A percentile compares a stretch with the other conserved stretches of the same genome.
Conservation (phyloP, 2,797 vertebrate genomes). For the Eidolon dupreanum region DNA sequence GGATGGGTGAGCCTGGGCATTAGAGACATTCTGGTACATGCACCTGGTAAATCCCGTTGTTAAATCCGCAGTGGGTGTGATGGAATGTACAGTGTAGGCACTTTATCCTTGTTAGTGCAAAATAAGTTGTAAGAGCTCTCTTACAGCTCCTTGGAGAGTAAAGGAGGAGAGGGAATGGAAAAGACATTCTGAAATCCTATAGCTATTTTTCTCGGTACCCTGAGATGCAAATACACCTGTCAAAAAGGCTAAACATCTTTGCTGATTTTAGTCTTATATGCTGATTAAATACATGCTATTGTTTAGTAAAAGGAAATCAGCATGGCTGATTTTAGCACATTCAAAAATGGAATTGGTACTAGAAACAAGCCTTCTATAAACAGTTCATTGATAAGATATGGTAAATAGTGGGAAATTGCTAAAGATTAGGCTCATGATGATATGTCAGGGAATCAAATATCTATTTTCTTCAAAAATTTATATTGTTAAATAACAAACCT, state of each 20-base stretch:
- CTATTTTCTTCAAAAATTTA: neutral
- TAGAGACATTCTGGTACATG: slow-evolving; percentile 61
- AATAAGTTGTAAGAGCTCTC: slow-evolving; percentile 66
- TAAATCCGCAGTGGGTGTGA: slow-evolving; percentile 60
- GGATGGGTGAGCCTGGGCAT: slow-evolving; percentile 76
- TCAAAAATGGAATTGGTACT: slow-evolving; percentile 73
- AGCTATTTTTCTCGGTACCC: neutral
- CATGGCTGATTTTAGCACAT: slow-evolving; percentile 68
- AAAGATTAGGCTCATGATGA: neutral
- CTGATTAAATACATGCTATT: slow-evolving; percentile 71
- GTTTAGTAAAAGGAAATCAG: slow-evolving; percentile 72
- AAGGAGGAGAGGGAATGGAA: slow-evolving; percentile 52
- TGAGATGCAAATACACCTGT: slow-evolving; percentile 65
- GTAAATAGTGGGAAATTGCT: neutral
- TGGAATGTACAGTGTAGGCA: slow-evolving; percentile 48
- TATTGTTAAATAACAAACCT: neutral
- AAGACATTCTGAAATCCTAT: slow-evolving; percentile 44
- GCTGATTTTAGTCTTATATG: slow-evolving; percentile 71
- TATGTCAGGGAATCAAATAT: neutral
- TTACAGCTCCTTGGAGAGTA: neutral
- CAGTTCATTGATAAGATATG: neutral
- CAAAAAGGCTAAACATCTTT: slow-evolving; percentile 65
- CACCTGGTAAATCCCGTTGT: slow-evolving; percentile 53
- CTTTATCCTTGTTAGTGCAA: slow-evolving; percentile 72
- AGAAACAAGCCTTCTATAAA: slow-evolving; percentile 70